These are phyloP conservation scores for Cheilosia soror DNA, from an alignment of 2,888 invertebrate species.

Conservation along the genomic window DNA sequence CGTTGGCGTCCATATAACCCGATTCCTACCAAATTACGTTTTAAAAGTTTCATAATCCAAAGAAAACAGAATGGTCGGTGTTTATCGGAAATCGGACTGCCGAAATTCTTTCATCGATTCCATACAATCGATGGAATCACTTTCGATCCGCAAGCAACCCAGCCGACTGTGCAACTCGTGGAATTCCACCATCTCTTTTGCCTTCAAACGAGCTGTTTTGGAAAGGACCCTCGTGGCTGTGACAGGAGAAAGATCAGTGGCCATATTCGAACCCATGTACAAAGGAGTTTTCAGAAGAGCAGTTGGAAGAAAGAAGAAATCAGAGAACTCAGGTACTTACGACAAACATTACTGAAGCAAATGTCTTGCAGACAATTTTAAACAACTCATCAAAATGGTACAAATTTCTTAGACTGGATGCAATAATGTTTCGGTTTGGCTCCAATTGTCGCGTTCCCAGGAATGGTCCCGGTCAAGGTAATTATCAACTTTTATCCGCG, in stretches of 20 bases:
- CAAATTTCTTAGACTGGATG: conserved; percentile 11
- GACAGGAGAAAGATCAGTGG: conserved; percentile 19
- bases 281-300: conserved; percentile 15
- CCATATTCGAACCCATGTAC: conserved; percentile 6
- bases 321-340: conserved; percentile 7
- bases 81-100: conserved; percentile 66
- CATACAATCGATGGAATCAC: conserved; percentile 54
- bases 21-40: too few species aligned
- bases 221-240: conserved; percentile 35
- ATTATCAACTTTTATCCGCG: too few species aligned
- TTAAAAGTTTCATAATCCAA: too few species aligned
- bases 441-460: too few species aligned
- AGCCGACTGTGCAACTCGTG: conserved; percentile 53
- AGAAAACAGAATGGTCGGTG: conserved; percentile 25
- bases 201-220: conserved; percentile 36
- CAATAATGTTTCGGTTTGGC: not conserved
- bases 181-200: conserved; percentile 26
- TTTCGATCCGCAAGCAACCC: conserved; percentile 49
- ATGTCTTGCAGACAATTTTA: conserved; percentile 9
- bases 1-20: too few species aligned
- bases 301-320: conserved; percentile 16
- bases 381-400: conserved; percentile 14
- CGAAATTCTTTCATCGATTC: conserved; percentile 45
- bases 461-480: too few species aligned
- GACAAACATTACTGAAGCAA: not conserved